A percentile compares a stretch with the other conserved stretches of the same genome.
Evolutionary conservation across 2,888 invertebrate species (phyloP).

Genomic region (Branchipolynoe longqiensis): DNA sequence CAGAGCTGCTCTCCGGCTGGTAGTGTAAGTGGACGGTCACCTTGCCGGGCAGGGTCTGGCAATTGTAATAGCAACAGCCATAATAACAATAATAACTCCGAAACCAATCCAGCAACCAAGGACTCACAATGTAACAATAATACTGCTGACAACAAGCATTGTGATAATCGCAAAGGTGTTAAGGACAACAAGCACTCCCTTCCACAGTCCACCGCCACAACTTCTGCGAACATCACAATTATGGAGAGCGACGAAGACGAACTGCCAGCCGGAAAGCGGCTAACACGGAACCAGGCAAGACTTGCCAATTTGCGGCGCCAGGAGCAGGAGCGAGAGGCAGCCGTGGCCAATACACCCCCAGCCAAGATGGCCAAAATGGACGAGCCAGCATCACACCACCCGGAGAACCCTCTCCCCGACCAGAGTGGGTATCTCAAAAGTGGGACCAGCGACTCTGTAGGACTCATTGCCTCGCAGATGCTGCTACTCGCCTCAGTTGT

Average conservation of each 20-base stretch:
- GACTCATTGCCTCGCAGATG: background rate
- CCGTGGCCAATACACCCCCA: constrained; percentile 34
- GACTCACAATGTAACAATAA: background rate
- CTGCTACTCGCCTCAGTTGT: background rate
- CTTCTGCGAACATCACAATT: background rate
- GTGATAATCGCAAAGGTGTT: constrained; percentile 17
- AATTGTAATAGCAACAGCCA: background rate
- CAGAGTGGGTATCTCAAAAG: no score
- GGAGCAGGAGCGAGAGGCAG: constrained; percentile 48
- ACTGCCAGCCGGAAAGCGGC: background rate
- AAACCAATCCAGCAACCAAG: no score
- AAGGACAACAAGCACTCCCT: background rate
- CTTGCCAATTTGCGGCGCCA: constrained; percentile 11
- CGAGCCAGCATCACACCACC: background rate
- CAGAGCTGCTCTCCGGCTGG: no score
- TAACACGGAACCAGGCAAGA: constrained; percentile 24
- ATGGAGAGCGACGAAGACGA: constrained; percentile 16
- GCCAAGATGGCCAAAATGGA: background rate
- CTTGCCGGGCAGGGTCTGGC: no score
- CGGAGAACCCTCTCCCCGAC: background rate
- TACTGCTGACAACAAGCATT: constrained; percentile 37
- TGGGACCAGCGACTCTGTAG: background rate
- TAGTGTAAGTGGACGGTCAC: no score
- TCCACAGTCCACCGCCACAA: background rate
- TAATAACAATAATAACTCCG: no score